Evolutionary conservation across 2,888 invertebrate genomes (phyloP).

Genomic region (Lysandra coridon): DNA sequence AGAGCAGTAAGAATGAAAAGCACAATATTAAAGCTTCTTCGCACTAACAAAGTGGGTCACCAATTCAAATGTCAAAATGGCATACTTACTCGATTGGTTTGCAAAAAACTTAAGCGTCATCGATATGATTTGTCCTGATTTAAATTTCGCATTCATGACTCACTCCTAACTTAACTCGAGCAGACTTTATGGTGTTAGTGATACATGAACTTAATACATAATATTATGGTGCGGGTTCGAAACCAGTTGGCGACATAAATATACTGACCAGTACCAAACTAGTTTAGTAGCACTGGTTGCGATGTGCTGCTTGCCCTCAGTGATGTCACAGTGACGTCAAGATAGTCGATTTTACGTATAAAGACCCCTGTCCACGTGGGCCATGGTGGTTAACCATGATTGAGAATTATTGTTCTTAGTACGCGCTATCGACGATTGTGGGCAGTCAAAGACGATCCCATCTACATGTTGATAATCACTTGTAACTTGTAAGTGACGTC

Average conservation of each 20-base stretch:
- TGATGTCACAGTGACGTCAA: not conserved
- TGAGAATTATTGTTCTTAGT: not conserved
- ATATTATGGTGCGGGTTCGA: not conserved
- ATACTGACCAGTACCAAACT: not conserved
- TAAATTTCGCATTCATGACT: not conserved
- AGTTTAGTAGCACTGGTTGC: not conserved
- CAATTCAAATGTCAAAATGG: not conserved
- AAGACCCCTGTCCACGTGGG: no score
- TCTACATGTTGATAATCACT: not conserved
- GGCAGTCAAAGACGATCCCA: no score
- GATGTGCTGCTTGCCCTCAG: not conserved
- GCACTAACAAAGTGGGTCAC: not conserved
- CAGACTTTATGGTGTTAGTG: not conserved
- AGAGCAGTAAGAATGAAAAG: no score
- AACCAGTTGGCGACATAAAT: not conserved
- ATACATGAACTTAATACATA: not conserved
- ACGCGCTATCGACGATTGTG: not conserved
- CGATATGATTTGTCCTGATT: not conserved
- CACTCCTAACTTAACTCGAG: not conserved
- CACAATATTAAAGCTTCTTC: not conserved
- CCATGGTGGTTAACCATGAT: no score
- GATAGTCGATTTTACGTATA: no score
- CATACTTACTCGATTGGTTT: not conserved
- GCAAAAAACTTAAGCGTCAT: not conserved
- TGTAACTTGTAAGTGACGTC: not conserved